Base-by-base conservation (phyloP, 2,113 vertebrate species). In the Apeltes quadracus region DNA sequence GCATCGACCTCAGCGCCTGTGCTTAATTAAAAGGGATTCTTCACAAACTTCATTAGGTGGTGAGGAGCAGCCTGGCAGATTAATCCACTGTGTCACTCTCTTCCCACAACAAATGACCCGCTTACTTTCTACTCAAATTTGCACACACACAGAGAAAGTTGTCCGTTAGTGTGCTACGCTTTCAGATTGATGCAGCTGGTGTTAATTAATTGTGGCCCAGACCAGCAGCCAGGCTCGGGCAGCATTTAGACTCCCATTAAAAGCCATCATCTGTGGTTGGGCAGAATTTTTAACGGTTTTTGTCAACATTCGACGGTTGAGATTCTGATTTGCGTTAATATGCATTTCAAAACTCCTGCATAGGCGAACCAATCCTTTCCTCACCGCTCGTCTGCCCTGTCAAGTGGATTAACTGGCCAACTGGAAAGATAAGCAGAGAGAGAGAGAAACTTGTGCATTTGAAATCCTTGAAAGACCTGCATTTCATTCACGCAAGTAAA, bases 11-110 rank as follows among this genome's bases (percentile, higher is more conserved):
- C 61, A 72, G 84, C 78, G 81, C 85, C 84, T 83, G 80, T 82
- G 88, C 87, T 91, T 93, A 93, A 94, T 93, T 93, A 93, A 92
- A 90, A 93, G 80, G 75, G 87, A 93, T 93, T 89, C 89, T 92
- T 93, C 90, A 91, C 89, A 88, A 91, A 91, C 92, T 94, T 93
- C 92, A 94, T 93, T 94, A 93, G 87, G 46, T 86, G 78, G 88
- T 86, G 88, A 88, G 74, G 68, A 79, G 78, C 79, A 81, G 84
- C 75, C 83, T 80, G 85, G 78, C 83, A 90, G 88, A 92, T 92
- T 92, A 92, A 92, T 92, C 88, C 82, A 70, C 81, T 80, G 82
- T 86, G 89, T 90, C 89, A 87, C 88, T 90, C 91, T 87, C 87
- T 82, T 80, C 69, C 83, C 76, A 88, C 77, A 78, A 65, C 72